Evolutionary conservation across 2,113 vertebrate species (phyloP).

Genomic region (Dipodomys stephensi): DNA sequence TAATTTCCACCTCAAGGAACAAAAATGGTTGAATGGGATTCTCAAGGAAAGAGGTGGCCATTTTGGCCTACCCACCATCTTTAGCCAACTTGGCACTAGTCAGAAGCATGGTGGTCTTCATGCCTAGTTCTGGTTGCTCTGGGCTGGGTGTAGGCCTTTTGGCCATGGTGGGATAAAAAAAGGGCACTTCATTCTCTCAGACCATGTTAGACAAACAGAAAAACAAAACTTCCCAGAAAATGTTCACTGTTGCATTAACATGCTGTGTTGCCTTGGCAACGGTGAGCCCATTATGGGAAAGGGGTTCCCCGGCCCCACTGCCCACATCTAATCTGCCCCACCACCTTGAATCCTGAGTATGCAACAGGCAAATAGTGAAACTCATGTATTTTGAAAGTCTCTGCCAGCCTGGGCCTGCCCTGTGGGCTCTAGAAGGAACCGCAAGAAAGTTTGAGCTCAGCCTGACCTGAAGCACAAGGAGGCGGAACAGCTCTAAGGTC

Average conservation of each 20-base stretch:
- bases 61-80: background rate
- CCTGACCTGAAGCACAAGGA: background rate
- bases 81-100: background rate
- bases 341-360: no score
- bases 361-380: background rate
- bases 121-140: background rate
- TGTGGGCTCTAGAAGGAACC: background rate
- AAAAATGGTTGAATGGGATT: constrained; percentile 65
- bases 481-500: background rate
- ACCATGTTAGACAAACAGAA: background rate
- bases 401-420: background rate
- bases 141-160: no score
- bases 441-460: background rate
- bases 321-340: background rate
- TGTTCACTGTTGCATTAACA: background rate
- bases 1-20: constrained; percentile 79
- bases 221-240: background rate
- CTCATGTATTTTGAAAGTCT: no score
- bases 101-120: background rate
- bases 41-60: constrained; percentile 66
- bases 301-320: background rate
- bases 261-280: background rate
- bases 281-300: background rate
- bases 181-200: background rate
- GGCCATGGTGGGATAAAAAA: background rate